Evolutionary conservation across 2,797 vertebrate species (phyloP), one percentile per base, ranked within the genome.

Genomic region (Megaceryle alcyon): DNA sequence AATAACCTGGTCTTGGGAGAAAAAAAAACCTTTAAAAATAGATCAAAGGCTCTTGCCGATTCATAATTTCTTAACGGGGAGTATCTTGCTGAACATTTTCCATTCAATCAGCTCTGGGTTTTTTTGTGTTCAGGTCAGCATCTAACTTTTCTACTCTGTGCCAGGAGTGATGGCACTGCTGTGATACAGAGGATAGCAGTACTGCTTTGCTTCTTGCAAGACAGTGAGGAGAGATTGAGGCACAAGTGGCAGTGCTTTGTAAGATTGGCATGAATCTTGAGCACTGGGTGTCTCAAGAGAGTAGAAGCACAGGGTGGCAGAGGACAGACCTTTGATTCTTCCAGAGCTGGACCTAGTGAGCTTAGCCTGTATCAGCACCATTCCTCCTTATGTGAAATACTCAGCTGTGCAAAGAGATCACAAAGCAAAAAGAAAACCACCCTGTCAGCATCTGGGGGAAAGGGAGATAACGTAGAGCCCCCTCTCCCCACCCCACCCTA

Each of bases 181-280:
- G 44, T 19, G 37, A 33, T 54, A 51, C 3, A 17, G 54, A 65
- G 28, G 37, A 53, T 39, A 14, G 28, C 86, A 70, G 29, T 41
- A 21, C 4, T 71, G 9, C 21, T 86, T 83, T 71, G 2, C 13
- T 77, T 66, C 39, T 60, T 56, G 25, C 6, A 3, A 26, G 7
- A 19, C 9, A 28, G 13, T 10, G 22, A 51, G 7, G 17, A 88
- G 66, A 76, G 61, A 57, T 0, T 49, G 41, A 77, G 43, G 23
- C 37, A 49, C 0, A 0, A 64, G n/a, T 0, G 10, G 22, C 8
- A 75, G 3, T 5, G 17, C 10, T 44, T 69, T 41, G 6, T 33
- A n/a, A 85, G 26, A 13, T 6, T 73, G 23, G 9, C n/a, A 29
- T 43, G 21, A 71, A 15, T 72, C 43, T 25, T 39, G 18, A 78